Evolutionary conservation across 2,797 vertebrate species (phyloP).

Genomic region (Crotalus adamanteus): DNA sequence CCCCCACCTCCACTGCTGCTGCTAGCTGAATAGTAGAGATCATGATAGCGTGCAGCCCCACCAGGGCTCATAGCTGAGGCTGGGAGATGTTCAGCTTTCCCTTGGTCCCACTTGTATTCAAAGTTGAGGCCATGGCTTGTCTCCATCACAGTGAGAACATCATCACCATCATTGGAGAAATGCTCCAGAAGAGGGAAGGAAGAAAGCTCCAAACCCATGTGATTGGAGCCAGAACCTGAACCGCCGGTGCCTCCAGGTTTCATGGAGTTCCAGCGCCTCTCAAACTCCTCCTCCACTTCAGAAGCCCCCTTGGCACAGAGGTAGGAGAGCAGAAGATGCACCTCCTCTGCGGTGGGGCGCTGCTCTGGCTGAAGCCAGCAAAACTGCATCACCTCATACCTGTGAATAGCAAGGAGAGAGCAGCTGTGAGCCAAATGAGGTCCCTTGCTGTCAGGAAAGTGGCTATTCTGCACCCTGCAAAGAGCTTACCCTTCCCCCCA

Average conservation of each 20-base stretch:
- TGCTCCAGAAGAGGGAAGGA: conserved; percentile 88
- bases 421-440: no score
- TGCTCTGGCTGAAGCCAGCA: conserved; percentile 97
- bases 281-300: conserved; percentile 90
- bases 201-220: conserved; percentile 70
- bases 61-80: conserved; percentile 73
- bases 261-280: conserved; percentile 92
- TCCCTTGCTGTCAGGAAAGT: background rate
- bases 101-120: conserved; percentile 96
- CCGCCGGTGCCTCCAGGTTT: conserved; percentile 73
- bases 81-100: conserved; percentile 77
- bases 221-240: conserved; percentile 57
- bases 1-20: conserved; percentile 61
- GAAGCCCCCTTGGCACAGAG: conserved; percentile 89
- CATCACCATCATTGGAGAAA: conserved; percentile 84
- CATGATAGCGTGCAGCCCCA: conserved; percentile 75
- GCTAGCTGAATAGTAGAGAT: conserved; percentile 81
- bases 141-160: conserved; percentile 92
- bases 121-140: conserved; percentile 95
- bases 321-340: conserved; percentile 92
- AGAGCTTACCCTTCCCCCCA: background rate
- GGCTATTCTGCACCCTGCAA: background rate
- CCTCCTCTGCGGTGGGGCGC: conserved; percentile 91
- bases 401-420: conserved; percentile 52
- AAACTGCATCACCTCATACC: conserved; percentile 99